These are phyloP conservation scores for Sturmia bella DNA, from an alignment of 2,888 invertebrate genomes.

Conservation along the genomic window DNA sequence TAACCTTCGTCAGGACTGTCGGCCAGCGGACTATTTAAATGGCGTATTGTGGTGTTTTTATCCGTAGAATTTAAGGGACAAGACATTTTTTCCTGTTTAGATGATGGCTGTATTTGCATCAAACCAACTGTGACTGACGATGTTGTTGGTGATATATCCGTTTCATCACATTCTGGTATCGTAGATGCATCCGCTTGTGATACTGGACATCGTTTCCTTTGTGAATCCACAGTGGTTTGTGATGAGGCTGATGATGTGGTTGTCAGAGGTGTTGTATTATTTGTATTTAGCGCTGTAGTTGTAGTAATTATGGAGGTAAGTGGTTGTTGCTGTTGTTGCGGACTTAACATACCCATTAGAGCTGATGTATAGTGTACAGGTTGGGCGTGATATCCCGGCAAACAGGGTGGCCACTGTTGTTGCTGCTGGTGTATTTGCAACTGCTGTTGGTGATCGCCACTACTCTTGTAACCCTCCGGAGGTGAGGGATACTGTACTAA, in stretches of 20 bases:
- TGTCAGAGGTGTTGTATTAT: conserved; percentile 50
- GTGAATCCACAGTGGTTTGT: conserved; percentile 75
- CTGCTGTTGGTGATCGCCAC: conserved; percentile 80
- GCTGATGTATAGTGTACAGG: conserved; percentile 78
- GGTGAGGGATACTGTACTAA: conserved; percentile 84
- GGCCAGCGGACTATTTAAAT: conserved; percentile 83
- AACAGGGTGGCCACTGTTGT: conserved; percentile 83
- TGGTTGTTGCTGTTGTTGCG: conserved; percentile 67
- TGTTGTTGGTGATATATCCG: conserved; percentile 77
- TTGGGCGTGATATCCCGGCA: conserved; percentile 82
- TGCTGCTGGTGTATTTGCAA: conserved; percentile 81
- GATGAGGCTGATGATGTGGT: conserved; percentile 51
- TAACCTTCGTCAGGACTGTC: conserved; percentile 95
- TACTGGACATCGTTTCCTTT: conserved; percentile 84
- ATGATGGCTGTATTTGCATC: conserved; percentile 63
- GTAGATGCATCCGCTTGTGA: conserved; percentile 83
- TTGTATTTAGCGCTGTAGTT: conserved; percentile 63
- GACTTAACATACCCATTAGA: conserved; percentile 72
- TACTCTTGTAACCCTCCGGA: conserved; percentile 87
- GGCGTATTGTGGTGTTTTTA: conserved; percentile 83
- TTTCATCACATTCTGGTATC: conserved; percentile 82
- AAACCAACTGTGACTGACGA: conserved; percentile 62
- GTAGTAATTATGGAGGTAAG: conserved; percentile 68
- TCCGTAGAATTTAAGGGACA: conserved; percentile 64
- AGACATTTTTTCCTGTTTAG: conserved; percentile 63